Evolutionary conservation across 2,113 vertebrate genomes (phyloP), one percentile per base, ranked within the genome.

Genomic region (Cathartes aura): DNA sequence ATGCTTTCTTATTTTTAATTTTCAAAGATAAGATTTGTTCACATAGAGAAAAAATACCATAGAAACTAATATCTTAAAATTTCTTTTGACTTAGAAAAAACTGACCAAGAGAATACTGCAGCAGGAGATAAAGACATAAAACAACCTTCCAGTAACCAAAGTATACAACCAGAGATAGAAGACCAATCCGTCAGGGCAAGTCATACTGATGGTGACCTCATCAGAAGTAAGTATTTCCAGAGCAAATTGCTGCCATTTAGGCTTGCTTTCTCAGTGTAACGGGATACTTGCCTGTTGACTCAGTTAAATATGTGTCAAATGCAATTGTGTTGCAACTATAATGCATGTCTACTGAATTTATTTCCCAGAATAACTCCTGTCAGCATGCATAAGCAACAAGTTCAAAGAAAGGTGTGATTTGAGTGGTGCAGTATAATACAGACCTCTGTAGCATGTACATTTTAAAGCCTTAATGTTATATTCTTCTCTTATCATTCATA

Each of bases 181-280:
- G 98, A 98, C 92, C 98, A 98, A 89, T 81, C 98, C 76, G 87
- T 96, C 13, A 98, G 97, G 97, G 98, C 96, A 91, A 98, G 97
- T 98, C 12, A 73, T 96, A 90, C 97, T 80, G 97, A 98, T 96
- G 95, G 95, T 75, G 97, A 98, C 95, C 99, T 99, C 84, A 97
- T 99, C 94, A 99, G 98, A 99, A 99, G 99, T 99, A 99, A 99
- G 99, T 98, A 89, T 93, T 98, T 98, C 87, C 87, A 95, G 90
- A 96, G 71, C 80, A 97, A 96, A 92, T 90, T 92, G 52, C 72
- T 96, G 92, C 81, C 47, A 19, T 84, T 92, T 87, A 84, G 92
- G 59, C 63, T 93, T 90, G 47, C 74, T 62, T 87, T 91, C 7
- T 3, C 82, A 26, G 40, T 64, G 53, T 68, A 95, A 74, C 17